Base-by-base conservation (phyloP, 1,140 invertebrate genomes). In the Trichogramma pretiosum region DNA sequence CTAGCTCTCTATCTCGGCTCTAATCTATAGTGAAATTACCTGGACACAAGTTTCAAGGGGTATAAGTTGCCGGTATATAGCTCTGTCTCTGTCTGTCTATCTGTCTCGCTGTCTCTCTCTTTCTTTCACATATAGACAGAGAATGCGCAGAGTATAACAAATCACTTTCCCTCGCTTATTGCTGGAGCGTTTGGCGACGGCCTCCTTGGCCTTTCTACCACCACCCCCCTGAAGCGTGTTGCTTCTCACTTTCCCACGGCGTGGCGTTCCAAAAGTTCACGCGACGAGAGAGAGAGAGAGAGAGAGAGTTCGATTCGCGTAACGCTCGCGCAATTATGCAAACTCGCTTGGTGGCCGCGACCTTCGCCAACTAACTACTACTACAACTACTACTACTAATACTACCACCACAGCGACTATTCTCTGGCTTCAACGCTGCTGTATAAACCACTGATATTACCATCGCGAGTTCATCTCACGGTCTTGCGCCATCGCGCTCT, bases 271-370 rank as follows among this genome's bases (percentile, higher is more conserved):
- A 38, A 57, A 54, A 61, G 57, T 54, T 61, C 50, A 34, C 45
- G 35, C 41, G 24, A n/a, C n/a, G n/a, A n/a, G 17, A 38, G 13
- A 16, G 37, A 13, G 23, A 36, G 43, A n/a, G n/a, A n/a, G n/a
- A n/a, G n/a, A n/a, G n/a, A 35, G 44, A 43, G 26, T 51, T 52
- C 50, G 53, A 59, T 50, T 54, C 48, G 32, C 55, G 41, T 46
- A 9, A 16, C 40, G 21, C 30, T 14, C 35, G 48, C 53, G 52
- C 56, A 59, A 61, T 63, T 63, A 58, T 61, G 61, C 59, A 59
- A 61, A 61, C 56, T 56, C 54, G 50, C 47, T n/a, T n/a, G 17
- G 42, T 35, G 30, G 37, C 42, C 42, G 48, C 48, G 48, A 50
- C 48, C 48, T 50, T 50, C 41, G 34, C 33, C n/a, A n/a, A n/a